phyloP scores from a whole-genome alignment of 2,797 vertebrate species.

The Chelon auratus region DNA sequence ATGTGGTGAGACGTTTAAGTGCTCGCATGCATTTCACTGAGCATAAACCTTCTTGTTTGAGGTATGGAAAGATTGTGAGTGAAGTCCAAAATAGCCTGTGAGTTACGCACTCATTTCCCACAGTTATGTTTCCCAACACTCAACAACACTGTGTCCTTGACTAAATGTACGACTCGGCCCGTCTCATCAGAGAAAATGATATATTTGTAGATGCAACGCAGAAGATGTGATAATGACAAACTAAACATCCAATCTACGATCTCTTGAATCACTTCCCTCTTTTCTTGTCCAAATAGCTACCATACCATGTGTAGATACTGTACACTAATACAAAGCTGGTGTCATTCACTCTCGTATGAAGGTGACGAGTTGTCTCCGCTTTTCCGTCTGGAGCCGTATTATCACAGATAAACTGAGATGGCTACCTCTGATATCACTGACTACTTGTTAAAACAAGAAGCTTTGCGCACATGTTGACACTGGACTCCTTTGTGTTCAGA shows the following conservation, averaged over 20 bases:
- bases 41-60: constrained; percentile 68
- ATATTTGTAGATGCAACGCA: constrained; percentile 15
- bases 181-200: constrained; percentile 47
- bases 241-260: constrained; percentile 28
- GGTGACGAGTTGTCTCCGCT: constrained; percentile 40
- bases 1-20: constrained; percentile 65
- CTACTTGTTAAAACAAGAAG: constrained; percentile 72
- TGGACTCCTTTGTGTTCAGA: constrained; percentile 66
- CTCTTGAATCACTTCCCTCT: constrained; percentile 21
- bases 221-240: constrained; percentile 38
- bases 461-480: constrained; percentile 54
- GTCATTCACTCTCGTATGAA: constrained; percentile 36
- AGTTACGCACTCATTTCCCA: constrained; percentile 70
- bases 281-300: constrained; percentile 23
- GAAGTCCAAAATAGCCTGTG: constrained; percentile 63
- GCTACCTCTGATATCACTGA: constrained; percentile 50
- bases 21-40: constrained; percentile 44
- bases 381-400: constrained; percentile 44
- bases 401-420: constrained; percentile 71
- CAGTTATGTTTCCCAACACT: constrained; percentile 72
- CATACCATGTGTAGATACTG: constrained; percentile 38
- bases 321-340: constrained; percentile 47
- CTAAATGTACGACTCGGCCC: constrained; percentile 29
- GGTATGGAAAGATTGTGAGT: constrained; percentile 69
- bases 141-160: constrained; percentile 45